Evolutionary conservation across 1,140 invertebrate species (phyloP), one percentile per base, ranked within the genome.

Genomic region (Cotesia glomerata): DNA sequence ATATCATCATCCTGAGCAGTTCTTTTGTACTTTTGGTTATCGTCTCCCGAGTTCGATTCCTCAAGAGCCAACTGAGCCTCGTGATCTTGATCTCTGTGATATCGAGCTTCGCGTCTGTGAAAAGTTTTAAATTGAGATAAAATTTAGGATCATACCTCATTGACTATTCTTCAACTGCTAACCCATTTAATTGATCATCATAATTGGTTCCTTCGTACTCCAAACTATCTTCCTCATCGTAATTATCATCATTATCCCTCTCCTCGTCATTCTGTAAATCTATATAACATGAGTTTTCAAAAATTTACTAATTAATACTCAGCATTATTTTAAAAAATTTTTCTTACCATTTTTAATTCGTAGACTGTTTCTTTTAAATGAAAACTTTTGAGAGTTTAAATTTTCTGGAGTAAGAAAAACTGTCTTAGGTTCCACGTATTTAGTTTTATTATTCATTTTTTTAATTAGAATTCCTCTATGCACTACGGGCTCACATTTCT

Each of bases 51-150:
- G 59, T 45, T 32, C n/a, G 64, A 66, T 45, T 45, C 39, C 39
- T 7, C 39, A 32, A 64, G 35, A 54, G 18, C 54, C 70, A 59
- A 14, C 54, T n/a, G 51, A 5, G 8, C 52, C 5, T 56, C 36
- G 49, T 66, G 34, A n/a, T 59, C 63, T 71, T 64, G 49, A 52
- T 64, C 69, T 62, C 59, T 71, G 49, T 71, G 59, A 72, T 35
- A 72, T 72, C 36, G 62, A 66, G 49, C 62, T 58, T 58, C 39
- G n/a, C 51, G 70, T 72, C 70, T 72, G 70, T 72, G 63, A 72
- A 72, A 16, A 58, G 63, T 65, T 58, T 39, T 11, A 58, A 45
- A 66, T 72, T 66, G 14, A 66, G 36, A 61, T 59, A 71, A 72
- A 66, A 58, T 64, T 54, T 26, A 64, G 13, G 11, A 45, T 36